Evolutionary conservation across 2,113 vertebrate genomes (phyloP).

Genomic region (Spermophilus dauricus): DNA sequence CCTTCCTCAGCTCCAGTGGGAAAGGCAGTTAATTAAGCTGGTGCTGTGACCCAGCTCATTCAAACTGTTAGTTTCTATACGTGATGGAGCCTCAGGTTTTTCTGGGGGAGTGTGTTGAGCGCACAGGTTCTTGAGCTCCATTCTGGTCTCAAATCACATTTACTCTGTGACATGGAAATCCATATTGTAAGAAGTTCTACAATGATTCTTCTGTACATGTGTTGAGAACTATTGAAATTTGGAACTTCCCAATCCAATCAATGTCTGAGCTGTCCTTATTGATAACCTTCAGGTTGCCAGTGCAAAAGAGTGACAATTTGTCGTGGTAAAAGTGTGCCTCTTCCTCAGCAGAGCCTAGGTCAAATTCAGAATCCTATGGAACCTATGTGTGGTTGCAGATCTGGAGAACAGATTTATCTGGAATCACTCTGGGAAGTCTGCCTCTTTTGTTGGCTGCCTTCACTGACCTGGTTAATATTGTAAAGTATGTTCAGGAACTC

Average conservation of each 20-base stretch:
- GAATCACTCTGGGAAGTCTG: neutral
- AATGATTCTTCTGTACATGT: neutral
- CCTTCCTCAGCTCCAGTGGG: constrained; percentile 31
- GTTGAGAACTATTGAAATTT: neutral
- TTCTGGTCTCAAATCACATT: neutral
- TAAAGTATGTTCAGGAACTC: neutral
- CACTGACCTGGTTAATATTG: neutral
- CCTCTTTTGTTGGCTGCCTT: neutral
- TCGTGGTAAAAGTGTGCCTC: neutral
- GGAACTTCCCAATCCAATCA: neutral
- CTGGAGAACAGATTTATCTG: neutral
- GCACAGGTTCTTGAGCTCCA: neutral
- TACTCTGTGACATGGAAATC: neutral
- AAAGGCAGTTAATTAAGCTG: constrained; percentile 42
- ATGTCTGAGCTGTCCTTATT: neutral
- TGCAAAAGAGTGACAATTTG: neutral
- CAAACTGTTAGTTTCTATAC: constrained; percentile 36
- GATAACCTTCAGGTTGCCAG: neutral
- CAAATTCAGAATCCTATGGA: neutral
- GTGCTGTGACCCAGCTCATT: constrained; percentile 37
- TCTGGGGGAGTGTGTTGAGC: neutral
- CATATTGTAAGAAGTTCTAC: neutral
- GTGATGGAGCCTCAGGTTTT: neutral
- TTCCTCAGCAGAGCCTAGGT: neutral
- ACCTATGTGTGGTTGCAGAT: neutral